phyloP scores from a whole-genome alignment of 2,797 vertebrate species.

The Coluber constrictor region DNA sequence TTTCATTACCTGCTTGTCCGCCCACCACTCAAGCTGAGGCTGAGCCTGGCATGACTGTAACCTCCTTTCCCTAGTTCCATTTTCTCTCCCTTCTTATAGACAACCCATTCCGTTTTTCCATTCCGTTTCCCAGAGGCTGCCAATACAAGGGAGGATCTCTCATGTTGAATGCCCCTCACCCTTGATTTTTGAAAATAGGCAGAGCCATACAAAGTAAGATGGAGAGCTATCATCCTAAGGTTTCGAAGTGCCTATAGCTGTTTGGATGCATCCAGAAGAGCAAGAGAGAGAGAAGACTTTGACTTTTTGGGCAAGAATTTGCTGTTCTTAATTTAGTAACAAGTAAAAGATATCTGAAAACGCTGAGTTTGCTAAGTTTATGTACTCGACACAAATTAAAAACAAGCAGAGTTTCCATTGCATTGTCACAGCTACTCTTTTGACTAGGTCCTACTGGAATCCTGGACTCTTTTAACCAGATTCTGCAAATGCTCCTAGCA shows the following conservation, averaged over 20 bases:
- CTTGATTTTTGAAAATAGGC: background rate
- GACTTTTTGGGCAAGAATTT: background rate
- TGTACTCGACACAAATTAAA: background rate
- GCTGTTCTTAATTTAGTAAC: background rate
- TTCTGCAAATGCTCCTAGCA: background rate
- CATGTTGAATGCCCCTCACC: background rate
- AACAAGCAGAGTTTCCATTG: background rate
- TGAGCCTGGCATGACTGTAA: background rate
- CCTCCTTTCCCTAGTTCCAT: background rate
- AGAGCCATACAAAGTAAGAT: background rate
- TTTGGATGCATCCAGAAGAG: background rate
- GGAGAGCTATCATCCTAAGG: no score
- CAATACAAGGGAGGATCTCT: background rate
- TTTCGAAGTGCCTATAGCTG: background rate
- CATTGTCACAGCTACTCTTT: background rate
- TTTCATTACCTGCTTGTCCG: background rate
- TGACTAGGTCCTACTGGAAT: background rate
- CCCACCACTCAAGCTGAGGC: background rate
- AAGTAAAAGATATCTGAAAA: background rate
- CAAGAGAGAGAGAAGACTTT: background rate
- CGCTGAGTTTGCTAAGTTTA: background rate
- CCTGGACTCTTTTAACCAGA: background rate
- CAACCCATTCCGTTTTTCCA: background rate
- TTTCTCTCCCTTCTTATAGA: background rate
- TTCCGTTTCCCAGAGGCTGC: background rate